Evolutionary conservation across 2,797 vertebrate genomes (phyloP).

Genomic region (Acropternis orthonyx): DNA sequence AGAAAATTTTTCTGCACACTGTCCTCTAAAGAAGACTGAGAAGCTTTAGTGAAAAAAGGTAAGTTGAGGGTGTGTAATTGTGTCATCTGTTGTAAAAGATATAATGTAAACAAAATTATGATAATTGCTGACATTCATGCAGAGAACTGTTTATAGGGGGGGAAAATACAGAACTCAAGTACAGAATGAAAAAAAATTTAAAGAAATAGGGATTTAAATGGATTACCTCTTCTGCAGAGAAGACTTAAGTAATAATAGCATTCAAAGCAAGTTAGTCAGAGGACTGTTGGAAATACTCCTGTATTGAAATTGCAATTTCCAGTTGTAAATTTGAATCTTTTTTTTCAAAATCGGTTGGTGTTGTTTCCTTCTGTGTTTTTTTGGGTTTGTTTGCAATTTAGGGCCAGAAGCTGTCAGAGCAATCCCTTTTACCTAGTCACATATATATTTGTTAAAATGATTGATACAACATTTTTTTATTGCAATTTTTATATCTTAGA

Average conservation of each 20-base stretch:
- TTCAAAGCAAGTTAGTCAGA: neutral
- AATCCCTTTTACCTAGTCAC: neutral
- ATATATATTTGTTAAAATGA: neutral
- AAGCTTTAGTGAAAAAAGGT: neutral
- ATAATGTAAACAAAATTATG: neutral
- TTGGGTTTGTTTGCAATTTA: neutral
- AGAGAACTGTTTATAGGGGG: neutral
- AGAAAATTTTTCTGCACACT: neutral
- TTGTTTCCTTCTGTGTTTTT: accelerated
- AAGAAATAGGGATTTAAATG: neutral
- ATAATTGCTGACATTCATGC: neutral
- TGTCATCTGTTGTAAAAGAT: neutral
- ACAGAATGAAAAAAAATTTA: neutral
- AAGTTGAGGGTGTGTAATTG: neutral
- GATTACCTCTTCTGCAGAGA: neutral
- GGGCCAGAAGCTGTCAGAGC: neutral
- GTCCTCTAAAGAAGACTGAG: neutral
- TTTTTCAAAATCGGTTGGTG: neutral
- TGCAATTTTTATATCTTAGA: neutral
- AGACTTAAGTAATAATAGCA: neutral
- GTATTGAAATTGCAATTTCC: neutral
- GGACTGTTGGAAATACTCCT: neutral
- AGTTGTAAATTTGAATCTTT: neutral
- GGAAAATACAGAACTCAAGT: neutral
- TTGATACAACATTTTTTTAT: neutral